phyloP scores from a whole-genome alignment of 2,888 invertebrate species.

The Disparrhopalites patrizii region DNA sequence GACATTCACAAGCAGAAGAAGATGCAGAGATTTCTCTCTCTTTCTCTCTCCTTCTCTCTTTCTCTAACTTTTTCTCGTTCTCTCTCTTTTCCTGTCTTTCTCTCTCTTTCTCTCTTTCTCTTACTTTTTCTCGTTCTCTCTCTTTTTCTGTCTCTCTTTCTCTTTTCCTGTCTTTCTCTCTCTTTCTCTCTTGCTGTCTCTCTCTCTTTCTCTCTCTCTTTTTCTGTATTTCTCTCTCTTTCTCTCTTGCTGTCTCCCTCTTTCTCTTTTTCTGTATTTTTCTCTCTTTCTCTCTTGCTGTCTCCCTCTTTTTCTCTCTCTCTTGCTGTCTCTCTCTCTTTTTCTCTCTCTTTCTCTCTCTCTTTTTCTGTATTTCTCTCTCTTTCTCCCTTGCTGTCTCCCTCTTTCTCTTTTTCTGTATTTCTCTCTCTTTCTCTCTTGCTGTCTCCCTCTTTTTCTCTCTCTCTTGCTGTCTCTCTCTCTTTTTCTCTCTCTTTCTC shows the following conservation, averaged over 20 bases:
- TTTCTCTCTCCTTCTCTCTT: neutral
- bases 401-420: constrained; percentile 3
- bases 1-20: constrained; percentile 19
- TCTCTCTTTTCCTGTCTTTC: neutral
- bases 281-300: neutral
- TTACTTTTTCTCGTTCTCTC: no score
- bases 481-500: neutral
- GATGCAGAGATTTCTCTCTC: constrained; percentile 9
- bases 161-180: no score
- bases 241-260: neutral
- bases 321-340: constrained; percentile 4
- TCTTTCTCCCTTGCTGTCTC: neutral
- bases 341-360: neutral
- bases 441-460: neutral
- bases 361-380: no score
- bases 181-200: neutral
- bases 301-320: constrained; percentile 7
- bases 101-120: no score
- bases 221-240: constrained; percentile 9
- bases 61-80: neutral
- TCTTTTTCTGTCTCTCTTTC: no score
- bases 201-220: neutral
- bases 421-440: neutral
- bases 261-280: neutral
- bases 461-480: neutral